Evolutionary conservation across 2,113 vertebrate genomes (phyloP), one percentile per base, ranked within the genome.

Genomic region (Oceanodroma tethys): DNA sequence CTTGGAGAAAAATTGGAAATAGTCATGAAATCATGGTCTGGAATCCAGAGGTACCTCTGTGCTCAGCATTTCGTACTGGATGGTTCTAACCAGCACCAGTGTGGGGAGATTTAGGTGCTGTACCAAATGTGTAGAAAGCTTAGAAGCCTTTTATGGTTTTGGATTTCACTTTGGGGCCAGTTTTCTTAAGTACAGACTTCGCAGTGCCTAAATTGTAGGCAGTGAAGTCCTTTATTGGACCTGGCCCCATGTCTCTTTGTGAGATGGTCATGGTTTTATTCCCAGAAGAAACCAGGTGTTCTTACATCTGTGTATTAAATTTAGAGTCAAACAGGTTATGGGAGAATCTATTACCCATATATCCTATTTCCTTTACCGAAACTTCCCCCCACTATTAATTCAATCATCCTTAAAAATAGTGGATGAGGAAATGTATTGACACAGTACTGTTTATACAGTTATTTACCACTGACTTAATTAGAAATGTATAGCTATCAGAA

Each of bases 211-310:
- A 88, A 80, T 10, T 91, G 52, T 40, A 82, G 87, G 84, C 66
- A 85, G 34, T 48, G 60, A 34, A 90, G 70, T 55, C 53, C 81
- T 87, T 93, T 86, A 73, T 11, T 85, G 78, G 58, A 62, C 87
- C 78, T 91, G 81, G 76, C 81, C 60, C 25, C 5, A 2, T 76
- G 73, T 75, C 78, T 95, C 70, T 68, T 55, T 7, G 18, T 59
- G 68, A 85, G 87, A 96, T 93, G 80, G 70, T 86, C 91, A 11
- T 92, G 71, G 52, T 63, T 96, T 93, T 91, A 88, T 91, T 97
- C 93, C 86, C 86, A 88, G 90, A 17, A 91, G 84, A 97, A 96
- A 86, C 90, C 96, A 97, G 96, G 96, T 98, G 94, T 96, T 80
- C 74, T 97, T 95, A 88, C 88, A 95, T 96, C 93, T 96, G 94